A percentile compares a stretch with the other conserved stretches of the same genome.
phyloP scores from a whole-genome alignment of 2,113 vertebrate genomes.

The Suricata suricatta region DNA sequence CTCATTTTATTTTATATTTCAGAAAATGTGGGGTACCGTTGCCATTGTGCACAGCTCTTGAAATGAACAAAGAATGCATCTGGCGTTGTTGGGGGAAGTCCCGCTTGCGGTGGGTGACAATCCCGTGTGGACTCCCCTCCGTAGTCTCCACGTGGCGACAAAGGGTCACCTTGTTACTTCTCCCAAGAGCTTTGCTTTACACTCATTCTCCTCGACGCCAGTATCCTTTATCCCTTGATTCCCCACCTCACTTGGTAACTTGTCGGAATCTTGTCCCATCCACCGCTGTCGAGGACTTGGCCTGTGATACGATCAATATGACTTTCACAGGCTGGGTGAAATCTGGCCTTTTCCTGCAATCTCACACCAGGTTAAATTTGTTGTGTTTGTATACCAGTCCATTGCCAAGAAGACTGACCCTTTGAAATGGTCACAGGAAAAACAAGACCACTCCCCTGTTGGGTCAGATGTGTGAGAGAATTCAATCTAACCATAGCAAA shows the following conservation, averaged over 20 bases:
- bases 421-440: not conserved
- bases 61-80: not conserved
- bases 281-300: not conserved
- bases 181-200: not conserved
- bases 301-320: not conserved
- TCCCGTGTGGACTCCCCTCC: not conserved
- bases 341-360: not conserved
- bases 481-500: not conserved
- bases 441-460: not conserved
- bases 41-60: not conserved
- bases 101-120: too few species aligned
- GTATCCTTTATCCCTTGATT: not conserved
- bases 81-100: not conserved
- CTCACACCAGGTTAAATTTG: not conserved
- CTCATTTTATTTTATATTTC: conserved; percentile 3
- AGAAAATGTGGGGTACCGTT: not conserved
- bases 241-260: not conserved
- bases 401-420: not conserved
- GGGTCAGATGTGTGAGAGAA: not conserved
- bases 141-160: not conserved
- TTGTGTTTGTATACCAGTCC: not conserved
- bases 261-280: not conserved
- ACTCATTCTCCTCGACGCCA: not conserved
- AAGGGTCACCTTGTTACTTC: not conserved
- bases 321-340: not conserved